phyloP scores from a whole-genome alignment of 2,888 invertebrate genomes.

The Chouioia cunea region DNA sequence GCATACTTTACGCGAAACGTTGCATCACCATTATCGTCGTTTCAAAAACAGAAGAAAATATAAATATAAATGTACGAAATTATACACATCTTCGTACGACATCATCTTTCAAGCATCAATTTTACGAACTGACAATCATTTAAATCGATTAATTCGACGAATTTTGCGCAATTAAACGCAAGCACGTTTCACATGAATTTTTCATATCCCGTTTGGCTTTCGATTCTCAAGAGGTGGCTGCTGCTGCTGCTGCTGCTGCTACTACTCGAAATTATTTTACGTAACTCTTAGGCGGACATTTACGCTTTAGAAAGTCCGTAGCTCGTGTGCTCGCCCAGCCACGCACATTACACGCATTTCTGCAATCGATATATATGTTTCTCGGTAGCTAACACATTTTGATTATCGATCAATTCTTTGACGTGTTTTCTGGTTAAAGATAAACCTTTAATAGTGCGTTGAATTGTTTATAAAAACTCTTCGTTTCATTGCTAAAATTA shows the following conservation, averaged over 20 bases:
- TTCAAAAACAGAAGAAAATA: too few species aligned
- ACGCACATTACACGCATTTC: too few species aligned
- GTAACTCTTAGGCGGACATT: slow-evolving; percentile 58
- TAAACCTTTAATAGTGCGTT: too few species aligned
- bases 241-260: neutral
- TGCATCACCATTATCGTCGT: too few species aligned
- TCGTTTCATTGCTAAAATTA: too few species aligned
- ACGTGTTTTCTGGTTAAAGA: too few species aligned
- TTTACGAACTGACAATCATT: too few species aligned
- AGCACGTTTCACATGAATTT: slow-evolving; percentile 31
- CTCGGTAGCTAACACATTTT: neutral
- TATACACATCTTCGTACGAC: neutral
- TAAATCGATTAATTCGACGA: neutral
- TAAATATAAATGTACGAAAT: too few species aligned
- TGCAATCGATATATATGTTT: too few species aligned
- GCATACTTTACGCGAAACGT: too few species aligned
- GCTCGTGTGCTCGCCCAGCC: slow-evolving; percentile 23
- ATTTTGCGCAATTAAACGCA: slow-evolving; percentile 18
- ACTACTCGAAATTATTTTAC: slow-evolving; percentile 45
- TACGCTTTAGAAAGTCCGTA: slow-evolving; percentile 66
- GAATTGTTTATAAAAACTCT: too few species aligned
- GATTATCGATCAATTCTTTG: neutral
- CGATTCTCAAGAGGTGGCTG: slow-evolving; percentile 27
- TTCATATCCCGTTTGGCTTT: slow-evolving; percentile 36
- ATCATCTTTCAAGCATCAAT: too few species aligned